Evolutionary conservation across 1,140 invertebrate genomes (phyloP).

Genomic region (Acromyrmex heyeri): DNA sequence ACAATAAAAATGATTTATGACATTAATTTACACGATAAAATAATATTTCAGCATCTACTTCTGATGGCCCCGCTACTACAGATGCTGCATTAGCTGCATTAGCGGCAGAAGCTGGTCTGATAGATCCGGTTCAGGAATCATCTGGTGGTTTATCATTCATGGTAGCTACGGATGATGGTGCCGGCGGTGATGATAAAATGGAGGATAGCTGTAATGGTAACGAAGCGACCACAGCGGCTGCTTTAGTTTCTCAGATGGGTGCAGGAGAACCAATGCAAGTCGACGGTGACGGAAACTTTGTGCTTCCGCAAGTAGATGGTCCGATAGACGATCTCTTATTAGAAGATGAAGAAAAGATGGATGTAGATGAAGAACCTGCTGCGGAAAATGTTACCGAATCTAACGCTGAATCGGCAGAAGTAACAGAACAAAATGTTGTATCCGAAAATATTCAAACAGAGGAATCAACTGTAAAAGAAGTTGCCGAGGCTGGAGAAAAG

Average conservation of each 20-base stretch:
- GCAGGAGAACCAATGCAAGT: conserved; percentile 84
- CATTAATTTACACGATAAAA: not conserved
- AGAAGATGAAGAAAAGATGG: conserved; percentile 78
- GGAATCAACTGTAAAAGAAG: conserved; percentile 58
- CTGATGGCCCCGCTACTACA: conserved; percentile 89
- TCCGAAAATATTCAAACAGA: conserved; percentile 62
- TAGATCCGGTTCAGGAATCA: conserved; percentile 87
- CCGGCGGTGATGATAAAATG: conserved; percentile 77
- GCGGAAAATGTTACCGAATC: conserved; percentile 57
- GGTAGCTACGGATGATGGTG: conserved; percentile 81
- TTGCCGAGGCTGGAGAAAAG: not conserved
- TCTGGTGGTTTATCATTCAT: conserved; percentile 84
- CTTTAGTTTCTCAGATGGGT: conserved; percentile 79
- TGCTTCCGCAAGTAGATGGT: conserved; percentile 85
- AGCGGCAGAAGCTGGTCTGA: conserved; percentile 89
- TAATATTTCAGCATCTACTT: conserved; percentile 85
- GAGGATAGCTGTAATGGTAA: conserved; percentile 85
- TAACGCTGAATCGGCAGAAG: not conserved
- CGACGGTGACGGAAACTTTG: conserved; percentile 84
- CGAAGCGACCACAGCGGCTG: conserved; percentile 77
- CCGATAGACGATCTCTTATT: conserved; percentile 80
- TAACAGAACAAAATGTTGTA: conserved; percentile 76
- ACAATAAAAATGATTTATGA: not conserved
- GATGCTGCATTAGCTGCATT: conserved; percentile 89
- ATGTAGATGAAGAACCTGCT: conserved; percentile 69